A percentile compares a stretch with the other conserved stretches of the same genome.
phyloP scores from a whole-genome alignment of 2,888 invertebrate genomes.

The Bombylius discolor region DNA sequence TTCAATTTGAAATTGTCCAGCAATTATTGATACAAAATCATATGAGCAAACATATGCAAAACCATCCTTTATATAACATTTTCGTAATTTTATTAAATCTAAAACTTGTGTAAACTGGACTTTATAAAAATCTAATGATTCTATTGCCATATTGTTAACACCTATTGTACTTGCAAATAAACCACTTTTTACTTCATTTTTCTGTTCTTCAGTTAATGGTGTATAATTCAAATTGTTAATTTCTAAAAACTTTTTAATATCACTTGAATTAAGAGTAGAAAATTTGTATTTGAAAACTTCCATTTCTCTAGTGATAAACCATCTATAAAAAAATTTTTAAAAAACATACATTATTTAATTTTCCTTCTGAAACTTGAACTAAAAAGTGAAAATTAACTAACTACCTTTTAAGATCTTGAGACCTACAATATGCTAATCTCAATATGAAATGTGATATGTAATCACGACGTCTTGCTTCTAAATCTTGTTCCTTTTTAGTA shows the following conservation, averaged over 20 bases:
- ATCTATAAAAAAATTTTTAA: slow-evolving; percentile 33
- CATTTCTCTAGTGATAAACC: slow-evolving; percentile 81
- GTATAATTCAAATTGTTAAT: slow-evolving; percentile 53
- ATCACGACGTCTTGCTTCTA: slow-evolving; percentile 61
- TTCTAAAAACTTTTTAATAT: slow-evolving; percentile 53
- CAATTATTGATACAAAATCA: slow-evolving; percentile 74
- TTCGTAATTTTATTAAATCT: slow-evolving; percentile 66
- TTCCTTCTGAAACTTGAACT: neutral
- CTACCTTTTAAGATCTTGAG: slow-evolving; percentile 59
- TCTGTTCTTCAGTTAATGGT: slow-evolving; percentile 55
- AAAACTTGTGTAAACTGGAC: slow-evolving; percentile 76
- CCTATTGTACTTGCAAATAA: slow-evolving; percentile 48
- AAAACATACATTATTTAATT: neutral
- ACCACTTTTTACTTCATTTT: slow-evolving; percentile 44
- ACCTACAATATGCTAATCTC: slow-evolving; percentile 78
- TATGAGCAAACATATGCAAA: slow-evolving; percentile 75
- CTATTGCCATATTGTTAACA: slow-evolving; percentile 43
- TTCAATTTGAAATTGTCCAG: slow-evolving; percentile 54
- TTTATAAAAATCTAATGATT: slow-evolving; percentile 59
- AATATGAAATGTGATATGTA: slow-evolving; percentile 89
- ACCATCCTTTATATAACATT: slow-evolving; percentile 67
- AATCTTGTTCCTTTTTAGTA: slow-evolving; percentile 45
- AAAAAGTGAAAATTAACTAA: neutral
- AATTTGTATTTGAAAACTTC: slow-evolving; percentile 80
- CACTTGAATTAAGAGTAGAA: slow-evolving; percentile 41